These are phyloP conservation scores for Baccha elongata DNA, from an alignment of 2,888 invertebrate species.

Conservation along the genomic window DNA sequence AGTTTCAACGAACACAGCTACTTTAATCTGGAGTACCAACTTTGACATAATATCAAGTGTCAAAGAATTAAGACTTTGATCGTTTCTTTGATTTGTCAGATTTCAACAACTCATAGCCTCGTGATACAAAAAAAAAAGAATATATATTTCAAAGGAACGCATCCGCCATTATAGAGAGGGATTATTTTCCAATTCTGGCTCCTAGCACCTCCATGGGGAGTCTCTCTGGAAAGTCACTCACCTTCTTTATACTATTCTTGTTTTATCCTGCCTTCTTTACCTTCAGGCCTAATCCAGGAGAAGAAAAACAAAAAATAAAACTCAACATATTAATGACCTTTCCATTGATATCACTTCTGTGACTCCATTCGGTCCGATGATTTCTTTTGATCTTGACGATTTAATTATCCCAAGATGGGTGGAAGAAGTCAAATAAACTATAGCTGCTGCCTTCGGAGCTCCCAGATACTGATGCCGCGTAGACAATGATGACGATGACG, in stretches of 20 bases:
- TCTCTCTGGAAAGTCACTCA: conserved; percentile 37
- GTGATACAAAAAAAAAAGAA: background rate
- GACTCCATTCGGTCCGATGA: conserved; percentile 59
- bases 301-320: conserved; percentile 17
- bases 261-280: conserved; percentile 2
- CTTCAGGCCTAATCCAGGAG: conserved; percentile 38
- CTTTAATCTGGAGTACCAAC: conserved; percentile 14
- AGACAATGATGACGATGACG: conserved; percentile 59
- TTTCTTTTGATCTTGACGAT: conserved; percentile 73
- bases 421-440: conserved; percentile 53
- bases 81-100: conserved; percentile 34
- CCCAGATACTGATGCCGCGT: background rate
- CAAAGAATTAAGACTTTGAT: conserved; percentile 22
- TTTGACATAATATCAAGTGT: conserved; percentile 40
- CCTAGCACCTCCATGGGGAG: conserved; percentile 51
- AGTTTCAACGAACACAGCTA: background rate
- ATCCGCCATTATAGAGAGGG: conserved; percentile 20
- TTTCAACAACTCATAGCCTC: conserved; percentile 18
- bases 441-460: conserved; percentile 9
- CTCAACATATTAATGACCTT: conserved; percentile 68
- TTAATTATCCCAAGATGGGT: conserved; percentile 70
- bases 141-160: conserved; percentile 48
- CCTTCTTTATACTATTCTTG: background rate
- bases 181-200: conserved; percentile 17
- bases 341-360: conserved; percentile 57